Evolutionary conservation across 2,797 vertebrate species (phyloP), one percentile per base, ranked within the genome.

Genomic region (Anabacerthia variegaticeps): DNA sequence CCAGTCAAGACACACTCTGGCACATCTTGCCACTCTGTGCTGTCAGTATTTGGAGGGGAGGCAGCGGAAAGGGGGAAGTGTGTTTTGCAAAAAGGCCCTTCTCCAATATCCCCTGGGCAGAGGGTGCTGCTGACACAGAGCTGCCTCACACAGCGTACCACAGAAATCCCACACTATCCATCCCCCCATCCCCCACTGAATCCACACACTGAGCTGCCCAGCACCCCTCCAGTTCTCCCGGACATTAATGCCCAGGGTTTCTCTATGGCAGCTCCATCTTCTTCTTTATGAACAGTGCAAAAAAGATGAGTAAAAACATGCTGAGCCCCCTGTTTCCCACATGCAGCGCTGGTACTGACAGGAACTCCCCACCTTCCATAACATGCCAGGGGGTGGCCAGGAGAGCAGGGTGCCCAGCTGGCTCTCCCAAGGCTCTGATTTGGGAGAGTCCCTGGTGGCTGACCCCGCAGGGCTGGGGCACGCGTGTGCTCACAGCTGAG

Each of bases 1-100:
- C 88, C 95, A 87, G 79, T 85, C 89, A 58, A 94, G 86, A 92
- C 36, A 85, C 51, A 13, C 46, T 69, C 19, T 92, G 93, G 93
- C 93, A 91, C 88, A 87, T 58, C 72, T 91, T 19, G 0, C 36
- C 44, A 12, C 30, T 54, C 81, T 32, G 12, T 11, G 17, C 27
- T 46, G 41, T 43, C 67, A 73, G 58, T 69, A 49, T 81, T 34
- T 83, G 16, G 20, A 52, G 52, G 34, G 77, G 27, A 90, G 48
- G 46, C 1, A 4, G 56, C 11, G 22, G n/a, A 52, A 46, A 76
- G 24, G 6, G 43, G 12, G 10, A 48, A 54, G 58, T 0, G 3
- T 51, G 23, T 59, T 90, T 92, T 65, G 37, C 14, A 73, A 17
- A 76, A 92, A 67, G 28, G 36, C 9, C 30, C 39, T 62, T 80